These are phyloP conservation scores for Sinelater perroti DNA, from an alignment of 2,888 invertebrate genomes.

Conservation along the genomic window DNA sequence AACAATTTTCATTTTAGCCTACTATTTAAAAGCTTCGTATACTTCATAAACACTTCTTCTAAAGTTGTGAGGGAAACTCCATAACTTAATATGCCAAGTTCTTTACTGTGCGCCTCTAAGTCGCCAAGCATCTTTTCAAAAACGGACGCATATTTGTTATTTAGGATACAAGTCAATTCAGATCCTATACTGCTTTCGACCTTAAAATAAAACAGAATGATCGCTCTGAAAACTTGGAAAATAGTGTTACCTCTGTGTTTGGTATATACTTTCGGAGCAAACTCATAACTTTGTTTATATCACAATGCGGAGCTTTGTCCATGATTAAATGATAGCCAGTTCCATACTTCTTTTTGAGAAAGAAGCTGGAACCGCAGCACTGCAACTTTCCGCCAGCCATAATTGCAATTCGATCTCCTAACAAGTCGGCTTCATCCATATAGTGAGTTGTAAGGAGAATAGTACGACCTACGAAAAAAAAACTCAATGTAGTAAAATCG, in stretches of 20 bases:
- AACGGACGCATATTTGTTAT: slow-evolving; percentile 67
- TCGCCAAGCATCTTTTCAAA: slow-evolving; percentile 76
- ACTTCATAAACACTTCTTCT: slow-evolving; percentile 90
- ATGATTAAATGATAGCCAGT: slow-evolving; percentile 84
- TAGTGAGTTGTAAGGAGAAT: slow-evolving; percentile 86
- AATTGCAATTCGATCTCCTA: slow-evolving; percentile 88
- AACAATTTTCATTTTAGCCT: neutral
- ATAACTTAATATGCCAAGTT: slow-evolving; percentile 77
- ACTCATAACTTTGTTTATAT: slow-evolving; percentile 64
- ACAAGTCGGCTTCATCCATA: slow-evolving; percentile 90
- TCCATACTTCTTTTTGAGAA: slow-evolving; percentile 84
- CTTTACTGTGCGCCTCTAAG: slow-evolving; percentile 68
- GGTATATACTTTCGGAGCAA: slow-evolving; percentile 73
- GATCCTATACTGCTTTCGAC: slow-evolving; percentile 78
- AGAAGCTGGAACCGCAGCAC: slow-evolving; percentile 83
- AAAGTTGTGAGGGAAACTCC: slow-evolving; percentile 88
- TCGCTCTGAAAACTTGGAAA: too few species aligned
- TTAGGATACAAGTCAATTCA: slow-evolving; percentile 76
- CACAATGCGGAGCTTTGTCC: slow-evolving; percentile 67
- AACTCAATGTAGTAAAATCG: too few species aligned
- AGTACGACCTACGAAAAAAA: slow-evolving; percentile 73
- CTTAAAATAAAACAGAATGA: slow-evolving; percentile 41
- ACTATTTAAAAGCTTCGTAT: too few species aligned
- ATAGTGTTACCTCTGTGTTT: slow-evolving; percentile 60
- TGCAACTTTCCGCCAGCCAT: slow-evolving; percentile 83